A percentile compares a stretch with the other conserved stretches of the same genome.
phyloP scores from a whole-genome alignment of 2,888 invertebrate species.

The Ennomos erosarius region DNA sequence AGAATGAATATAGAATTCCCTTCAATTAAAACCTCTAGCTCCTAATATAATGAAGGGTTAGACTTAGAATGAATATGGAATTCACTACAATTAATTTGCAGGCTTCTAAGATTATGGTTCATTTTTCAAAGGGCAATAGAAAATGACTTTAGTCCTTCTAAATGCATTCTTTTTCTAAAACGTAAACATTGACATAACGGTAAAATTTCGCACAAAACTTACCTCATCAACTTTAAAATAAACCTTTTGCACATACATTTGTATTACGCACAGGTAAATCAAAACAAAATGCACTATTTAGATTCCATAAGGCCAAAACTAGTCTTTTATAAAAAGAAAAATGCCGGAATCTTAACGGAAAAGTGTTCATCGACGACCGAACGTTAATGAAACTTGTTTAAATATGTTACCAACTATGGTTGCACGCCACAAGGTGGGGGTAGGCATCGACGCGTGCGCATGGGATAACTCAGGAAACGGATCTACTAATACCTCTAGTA shows the following conservation, averaged over 20 bases:
- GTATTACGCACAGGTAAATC: conserved; percentile 2
- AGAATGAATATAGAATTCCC: too few species aligned
- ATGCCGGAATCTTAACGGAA: conserved; percentile 32
- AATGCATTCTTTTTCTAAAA: not conserved
- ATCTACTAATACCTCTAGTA: conserved; percentile 38
- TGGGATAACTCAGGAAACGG: conserved; percentile 75
- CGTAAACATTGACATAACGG: not conserved
- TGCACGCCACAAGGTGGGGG: conserved; percentile 61
- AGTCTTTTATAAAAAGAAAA: conserved; percentile 11
- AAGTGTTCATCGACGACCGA: conserved; percentile 63
- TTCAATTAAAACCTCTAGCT: too few species aligned
- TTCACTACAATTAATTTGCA: too few species aligned
- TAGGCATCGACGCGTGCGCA: conserved; percentile 48
- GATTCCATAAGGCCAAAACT: conserved; percentile 8
- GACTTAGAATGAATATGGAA: too few species aligned
- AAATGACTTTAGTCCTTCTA: not conserved
- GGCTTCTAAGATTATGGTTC: too few species aligned
- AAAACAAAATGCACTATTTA: conserved; percentile 11
- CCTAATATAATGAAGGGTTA: too few species aligned
- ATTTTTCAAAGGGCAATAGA: not conserved
- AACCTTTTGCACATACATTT: conserved; percentile 20
- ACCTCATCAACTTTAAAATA: conserved; percentile 40
- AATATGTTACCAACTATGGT: conserved; percentile 72
- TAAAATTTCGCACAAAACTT: conserved; percentile 32
- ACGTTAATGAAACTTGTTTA: conserved; percentile 72